These are phyloP conservation scores for Ischnus inquisitorius DNA, from an alignment of 2,888 invertebrate genomes.

Conservation along the genomic window DNA sequence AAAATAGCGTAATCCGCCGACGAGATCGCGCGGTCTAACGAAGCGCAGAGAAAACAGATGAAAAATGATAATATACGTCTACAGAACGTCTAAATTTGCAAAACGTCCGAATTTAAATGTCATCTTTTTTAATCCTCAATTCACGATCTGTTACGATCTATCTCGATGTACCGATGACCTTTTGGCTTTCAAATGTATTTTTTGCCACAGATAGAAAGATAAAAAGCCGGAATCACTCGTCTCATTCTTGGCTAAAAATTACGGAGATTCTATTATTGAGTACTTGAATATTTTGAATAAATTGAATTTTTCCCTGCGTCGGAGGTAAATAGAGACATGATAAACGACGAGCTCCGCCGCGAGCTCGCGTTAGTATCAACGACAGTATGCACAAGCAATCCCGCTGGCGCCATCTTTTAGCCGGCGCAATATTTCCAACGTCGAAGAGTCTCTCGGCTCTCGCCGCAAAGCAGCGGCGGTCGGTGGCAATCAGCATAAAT, in stretches of 20 bases:
- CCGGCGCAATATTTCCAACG: background rate
- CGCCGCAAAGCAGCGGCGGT: slow-evolving; percentile 13
- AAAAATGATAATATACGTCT: background rate
- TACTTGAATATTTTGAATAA: background rate
- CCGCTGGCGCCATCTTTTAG: slow-evolving; percentile 75
- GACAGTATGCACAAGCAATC: slow-evolving; percentile 66
- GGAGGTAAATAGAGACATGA: slow-evolving; percentile 1
- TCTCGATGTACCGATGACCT: background rate
- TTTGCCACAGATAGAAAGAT: no score
- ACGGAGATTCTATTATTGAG: background rate
- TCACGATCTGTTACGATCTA: background rate
- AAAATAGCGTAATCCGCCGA: slow-evolving; percentile 21
- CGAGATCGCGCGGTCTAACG: background rate
- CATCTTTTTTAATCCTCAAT: background rate
- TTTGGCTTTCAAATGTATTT: no score
- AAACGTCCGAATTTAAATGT: background rate
- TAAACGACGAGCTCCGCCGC: slow-evolving; percentile 18
- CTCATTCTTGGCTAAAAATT: background rate
- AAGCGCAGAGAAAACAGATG: background rate
- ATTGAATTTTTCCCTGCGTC: background rate
- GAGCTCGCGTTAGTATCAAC: slow-evolving; percentile 1
- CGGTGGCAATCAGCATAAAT: slow-evolving; percentile 24
- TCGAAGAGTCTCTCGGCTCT: slow-evolving; percentile 23
- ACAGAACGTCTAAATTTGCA: no score
- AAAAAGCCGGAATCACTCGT: background rate